Percentiles rank a stretch among this genome's conserved stretches.
Conservation (phyloP, 1,140 invertebrate species). For the Campoletis sonorensis region DNA sequence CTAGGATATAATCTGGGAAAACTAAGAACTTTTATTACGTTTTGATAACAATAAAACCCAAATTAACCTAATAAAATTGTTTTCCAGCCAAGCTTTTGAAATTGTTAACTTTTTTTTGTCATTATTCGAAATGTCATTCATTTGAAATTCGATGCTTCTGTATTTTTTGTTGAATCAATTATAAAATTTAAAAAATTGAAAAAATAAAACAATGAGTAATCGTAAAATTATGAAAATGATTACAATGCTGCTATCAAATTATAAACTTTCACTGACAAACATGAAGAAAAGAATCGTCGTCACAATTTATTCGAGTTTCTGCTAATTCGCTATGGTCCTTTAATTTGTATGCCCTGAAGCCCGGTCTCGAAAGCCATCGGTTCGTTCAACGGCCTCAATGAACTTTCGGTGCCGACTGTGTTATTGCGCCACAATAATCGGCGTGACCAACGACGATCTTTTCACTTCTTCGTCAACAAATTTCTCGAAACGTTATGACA, state of each 20-base stretch:
- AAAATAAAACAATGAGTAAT: not conserved
- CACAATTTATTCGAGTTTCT: not conserved
- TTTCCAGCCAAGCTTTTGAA: too few relatives aligned
- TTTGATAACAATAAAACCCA: too few relatives aligned
- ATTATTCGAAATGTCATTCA: not conserved
- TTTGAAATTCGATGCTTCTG: too few relatives aligned
- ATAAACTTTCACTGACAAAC: slow-evolving; percentile 12
- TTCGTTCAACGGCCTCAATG: slow-evolving; percentile 28
- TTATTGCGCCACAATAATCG: slow-evolving; percentile 16
- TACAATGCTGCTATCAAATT: not conserved
- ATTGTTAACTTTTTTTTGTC: not conserved
- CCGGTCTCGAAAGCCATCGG: slow-evolving; percentile 7
- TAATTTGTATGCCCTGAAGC: not conserved
- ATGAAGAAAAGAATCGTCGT: not conserved
- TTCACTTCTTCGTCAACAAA: not conserved
- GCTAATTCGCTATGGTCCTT: slow-evolving; percentile 7
- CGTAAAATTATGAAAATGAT: too few relatives aligned
- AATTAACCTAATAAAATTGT: too few relatives aligned
- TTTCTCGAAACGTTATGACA: not conserved
- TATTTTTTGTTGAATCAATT: too few relatives aligned
- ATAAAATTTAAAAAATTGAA: too few relatives aligned
- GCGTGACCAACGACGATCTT: slow-evolving; percentile 11
- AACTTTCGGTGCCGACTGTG: slow-evolving; percentile 22
- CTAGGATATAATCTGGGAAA: too few relatives aligned
- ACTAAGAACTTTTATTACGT: too few relatives aligned